Conservation (phyloP, 2,797 vertebrate species). For the Hippoglossus hippoglossus region DNA sequence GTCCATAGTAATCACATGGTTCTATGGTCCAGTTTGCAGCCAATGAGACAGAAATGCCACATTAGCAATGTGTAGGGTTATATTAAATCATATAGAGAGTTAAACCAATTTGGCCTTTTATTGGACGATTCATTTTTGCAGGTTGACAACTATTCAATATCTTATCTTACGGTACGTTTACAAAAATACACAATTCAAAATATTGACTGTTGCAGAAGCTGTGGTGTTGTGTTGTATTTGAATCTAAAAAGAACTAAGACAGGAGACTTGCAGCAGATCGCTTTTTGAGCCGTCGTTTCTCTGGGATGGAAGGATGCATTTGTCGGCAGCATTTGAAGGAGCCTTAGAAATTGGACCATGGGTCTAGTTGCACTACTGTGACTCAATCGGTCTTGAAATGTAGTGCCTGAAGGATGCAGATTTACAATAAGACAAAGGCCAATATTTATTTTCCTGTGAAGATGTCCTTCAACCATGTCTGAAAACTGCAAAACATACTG, state of each 20-base stretch:
- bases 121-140: slow-evolving; percentile 1
- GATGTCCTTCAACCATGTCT: no score
- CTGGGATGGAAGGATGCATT: no score
- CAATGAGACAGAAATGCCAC: slow-evolving; percentile 74
- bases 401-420: no score
- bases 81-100: slow-evolving; percentile 38
- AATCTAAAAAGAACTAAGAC: neutral
- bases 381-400: no score
- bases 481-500: no score
- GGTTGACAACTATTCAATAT: slow-evolving; percentile 12
- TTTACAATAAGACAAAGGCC: no score
- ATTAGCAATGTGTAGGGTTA: slow-evolving; percentile 59
- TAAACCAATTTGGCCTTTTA: slow-evolving; percentile 15
- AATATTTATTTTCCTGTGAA: no score
- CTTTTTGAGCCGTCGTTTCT: no score
- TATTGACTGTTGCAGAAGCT: neutral
- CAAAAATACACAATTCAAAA: neutral
- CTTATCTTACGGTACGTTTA: neutral
- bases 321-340: no score
- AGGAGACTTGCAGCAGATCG: no score
- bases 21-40: slow-evolving; percentile 51
- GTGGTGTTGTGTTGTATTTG: neutral
- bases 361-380: no score
- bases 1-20: slow-evolving; percentile 69
- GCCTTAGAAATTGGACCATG: no score